Conservation (phyloP, 37 sponge, comb jelly and placozoan genomes). For the Halisarca cf. caerulea region DNA sequence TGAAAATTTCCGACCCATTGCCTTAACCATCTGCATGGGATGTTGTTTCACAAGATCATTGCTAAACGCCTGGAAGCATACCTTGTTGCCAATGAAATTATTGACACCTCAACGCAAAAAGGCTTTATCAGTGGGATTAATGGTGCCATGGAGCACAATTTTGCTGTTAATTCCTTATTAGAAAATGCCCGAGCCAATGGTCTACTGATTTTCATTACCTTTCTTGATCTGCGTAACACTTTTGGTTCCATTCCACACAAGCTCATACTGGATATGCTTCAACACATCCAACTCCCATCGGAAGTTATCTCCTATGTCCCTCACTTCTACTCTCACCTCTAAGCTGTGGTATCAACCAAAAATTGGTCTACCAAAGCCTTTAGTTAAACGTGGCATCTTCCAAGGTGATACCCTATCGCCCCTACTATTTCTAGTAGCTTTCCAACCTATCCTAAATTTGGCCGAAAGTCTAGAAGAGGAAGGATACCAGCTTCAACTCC, state of each 20-base stretch:
- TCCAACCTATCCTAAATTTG: background rate
- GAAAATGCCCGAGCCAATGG: slow-evolving; percentile 28
- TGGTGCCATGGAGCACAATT: slow-evolving; percentile 44
- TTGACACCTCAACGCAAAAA: slow-evolving; percentile 21
- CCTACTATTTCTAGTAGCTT: background rate
- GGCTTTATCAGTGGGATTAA: slow-evolving; percentile 18
- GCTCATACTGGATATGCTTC: slow-evolving; percentile 7
- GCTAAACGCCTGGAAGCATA: slow-evolving; percentile 29
- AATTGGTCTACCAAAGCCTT: background rate
- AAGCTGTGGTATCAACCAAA: slow-evolving; percentile 10
- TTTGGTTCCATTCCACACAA: slow-evolving; percentile 44
- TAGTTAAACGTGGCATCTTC: background rate
- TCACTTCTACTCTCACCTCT: background rate
- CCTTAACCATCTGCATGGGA: background rate
- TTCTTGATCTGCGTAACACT: slow-evolving; percentile 50
- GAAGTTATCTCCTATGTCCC: slow-evolving; percentile 12
- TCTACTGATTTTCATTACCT: slow-evolving; percentile 23
- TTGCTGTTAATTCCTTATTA: slow-evolving; percentile 26
- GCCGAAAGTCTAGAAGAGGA: background rate
- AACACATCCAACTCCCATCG: background rate
- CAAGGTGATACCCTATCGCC: slow-evolving; percentile 10
- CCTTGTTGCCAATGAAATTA: background rate
- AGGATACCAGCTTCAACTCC: background rate
- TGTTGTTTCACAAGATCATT: background rate
- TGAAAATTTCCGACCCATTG: background rate